A percentile compares a stretch with the other conserved stretches of the same genome.
phyloP scores from a whole-genome alignment of 2,113 vertebrate genomes.

The Genyomyrus donnyi region DNA sequence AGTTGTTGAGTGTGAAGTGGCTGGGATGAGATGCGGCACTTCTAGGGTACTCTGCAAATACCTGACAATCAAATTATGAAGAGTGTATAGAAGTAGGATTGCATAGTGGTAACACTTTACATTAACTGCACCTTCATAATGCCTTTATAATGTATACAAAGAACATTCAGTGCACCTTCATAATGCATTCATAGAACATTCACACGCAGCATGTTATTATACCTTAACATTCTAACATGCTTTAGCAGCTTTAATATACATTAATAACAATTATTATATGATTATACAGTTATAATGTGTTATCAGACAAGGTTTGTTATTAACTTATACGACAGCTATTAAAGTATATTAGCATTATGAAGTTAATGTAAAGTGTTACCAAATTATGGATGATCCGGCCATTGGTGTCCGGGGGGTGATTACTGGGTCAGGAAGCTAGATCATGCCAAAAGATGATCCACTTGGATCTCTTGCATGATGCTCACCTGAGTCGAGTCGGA shows the following conservation, averaged over 20 bases:
- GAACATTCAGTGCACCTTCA: neutral
- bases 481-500: neutral
- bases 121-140: neutral
- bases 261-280: neutral
- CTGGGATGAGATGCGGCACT: neutral
- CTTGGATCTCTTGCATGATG: neutral
- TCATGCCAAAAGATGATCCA: neutral
- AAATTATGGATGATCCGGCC: neutral
- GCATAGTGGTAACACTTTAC: neutral
- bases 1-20: neutral
- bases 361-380: neutral
- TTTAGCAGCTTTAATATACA: neutral
- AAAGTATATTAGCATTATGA: neutral
- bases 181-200: no score
- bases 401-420: neutral
- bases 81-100: neutral
- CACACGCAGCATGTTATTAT: neutral
- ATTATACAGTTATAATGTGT: neutral
- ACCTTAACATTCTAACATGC: neutral
- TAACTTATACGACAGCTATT: neutral
- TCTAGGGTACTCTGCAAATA: neutral
- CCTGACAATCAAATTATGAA: neutral
- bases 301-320: neutral
- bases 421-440: neutral
- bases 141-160: neutral